These are phyloP conservation scores for Rousettus leschenaultii DNA, from an alignment of 2,113 vertebrate species.

Conservation along the genomic window DNA sequence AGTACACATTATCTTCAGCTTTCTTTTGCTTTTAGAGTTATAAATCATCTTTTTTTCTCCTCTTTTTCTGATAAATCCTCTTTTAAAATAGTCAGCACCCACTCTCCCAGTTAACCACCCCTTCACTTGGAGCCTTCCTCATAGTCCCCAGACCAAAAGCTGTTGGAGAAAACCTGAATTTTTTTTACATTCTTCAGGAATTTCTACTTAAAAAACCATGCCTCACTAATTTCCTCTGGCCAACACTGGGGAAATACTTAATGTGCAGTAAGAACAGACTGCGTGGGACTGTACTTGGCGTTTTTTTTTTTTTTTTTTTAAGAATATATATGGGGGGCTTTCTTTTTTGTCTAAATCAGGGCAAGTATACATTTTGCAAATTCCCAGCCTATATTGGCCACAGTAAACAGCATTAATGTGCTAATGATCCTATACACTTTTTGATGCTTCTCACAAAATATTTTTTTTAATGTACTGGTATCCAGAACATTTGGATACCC, in stretches of 20 bases:
- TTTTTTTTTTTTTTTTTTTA: background rate
- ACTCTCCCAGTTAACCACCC: background rate
- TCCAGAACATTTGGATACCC: background rate
- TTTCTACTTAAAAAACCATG: background rate
- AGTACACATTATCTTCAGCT: background rate
- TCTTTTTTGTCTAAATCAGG: conserved; percentile 30
- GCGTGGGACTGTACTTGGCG: background rate
- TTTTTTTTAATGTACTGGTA: background rate
- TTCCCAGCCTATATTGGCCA: background rate
- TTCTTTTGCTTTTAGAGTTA: background rate
- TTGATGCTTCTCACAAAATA: background rate
- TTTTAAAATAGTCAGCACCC: background rate
- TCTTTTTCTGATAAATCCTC: background rate
- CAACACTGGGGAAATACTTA: background rate
- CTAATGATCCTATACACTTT: background rate
- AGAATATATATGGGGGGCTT: background rate
- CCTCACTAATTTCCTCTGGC: background rate
- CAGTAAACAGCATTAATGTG: background rate
- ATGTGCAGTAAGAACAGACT: background rate
- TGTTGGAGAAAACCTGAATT: background rate
- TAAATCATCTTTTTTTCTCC: background rate
- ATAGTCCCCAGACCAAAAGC: background rate
- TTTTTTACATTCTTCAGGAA: conserved; percentile 13
- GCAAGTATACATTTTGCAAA: background rate
- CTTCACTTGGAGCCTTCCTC: background rate